These are phyloP conservation scores for Synergus laeviventris DNA, from an alignment of 2,888 invertebrate genomes.

Conservation along the genomic window DNA sequence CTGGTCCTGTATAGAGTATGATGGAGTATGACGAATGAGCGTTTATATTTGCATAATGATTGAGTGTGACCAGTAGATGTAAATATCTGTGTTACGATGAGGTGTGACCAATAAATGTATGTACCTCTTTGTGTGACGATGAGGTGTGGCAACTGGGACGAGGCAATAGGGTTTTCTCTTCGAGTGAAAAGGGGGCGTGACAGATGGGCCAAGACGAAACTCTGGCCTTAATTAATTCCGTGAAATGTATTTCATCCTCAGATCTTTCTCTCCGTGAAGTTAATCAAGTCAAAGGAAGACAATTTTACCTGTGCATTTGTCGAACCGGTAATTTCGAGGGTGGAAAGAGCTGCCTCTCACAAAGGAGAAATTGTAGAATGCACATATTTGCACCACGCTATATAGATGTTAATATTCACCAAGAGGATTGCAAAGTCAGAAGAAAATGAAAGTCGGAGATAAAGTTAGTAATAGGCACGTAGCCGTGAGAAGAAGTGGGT, in stretches of 20 bases:
- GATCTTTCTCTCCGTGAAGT: not conserved
- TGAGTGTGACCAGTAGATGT: too few relatives aligned
- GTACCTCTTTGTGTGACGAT: too few relatives aligned
- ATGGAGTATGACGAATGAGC: too few relatives aligned
- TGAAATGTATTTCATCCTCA: not conserved
- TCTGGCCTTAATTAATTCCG: not conserved
- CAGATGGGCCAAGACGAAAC: too few relatives aligned
- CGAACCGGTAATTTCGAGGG: not conserved
- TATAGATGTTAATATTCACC: slow-evolving; percentile 54
- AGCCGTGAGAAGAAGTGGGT: slow-evolving; percentile 27
- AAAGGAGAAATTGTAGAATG: slow-evolving; percentile 53
- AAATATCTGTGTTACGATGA: too few relatives aligned
- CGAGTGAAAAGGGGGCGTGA: too few relatives aligned
- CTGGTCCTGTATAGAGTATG: too few relatives aligned
- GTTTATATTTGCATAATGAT: too few relatives aligned
- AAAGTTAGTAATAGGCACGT: slow-evolving; percentile 35
- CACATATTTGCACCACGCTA: slow-evolving; percentile 27
- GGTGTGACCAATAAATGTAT: too few relatives aligned
- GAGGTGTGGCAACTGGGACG: too few relatives aligned
- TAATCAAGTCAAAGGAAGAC: not conserved
- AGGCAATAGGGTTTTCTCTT: too few relatives aligned
- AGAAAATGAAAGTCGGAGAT: slow-evolving; percentile 47
- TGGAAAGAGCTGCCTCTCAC: slow-evolving; percentile 46
- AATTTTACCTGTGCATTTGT: not conserved
- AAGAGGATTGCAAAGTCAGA: slow-evolving; percentile 49